Conservation (phyloP, 2,888 invertebrate genomes). For the Hirtodrosophila alboralis region DNA sequence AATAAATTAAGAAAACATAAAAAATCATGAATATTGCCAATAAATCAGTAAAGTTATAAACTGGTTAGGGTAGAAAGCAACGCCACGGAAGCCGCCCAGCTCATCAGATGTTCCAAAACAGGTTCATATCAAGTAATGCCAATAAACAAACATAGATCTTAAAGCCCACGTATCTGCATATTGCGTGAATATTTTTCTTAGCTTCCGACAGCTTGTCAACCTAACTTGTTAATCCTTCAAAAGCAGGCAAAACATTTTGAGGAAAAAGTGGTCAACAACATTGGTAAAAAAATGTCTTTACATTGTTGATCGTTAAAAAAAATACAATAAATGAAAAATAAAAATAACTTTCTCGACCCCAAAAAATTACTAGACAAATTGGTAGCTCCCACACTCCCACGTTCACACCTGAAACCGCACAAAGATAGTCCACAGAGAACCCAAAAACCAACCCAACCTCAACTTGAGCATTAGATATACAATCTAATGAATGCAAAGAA, state of each 20-base stretch:
- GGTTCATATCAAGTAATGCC: slow-evolving; percentile 39
- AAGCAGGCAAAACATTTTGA: slow-evolving; percentile 1
- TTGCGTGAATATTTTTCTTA: slow-evolving; percentile 68
- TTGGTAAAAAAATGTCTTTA: slow-evolving; percentile 15
- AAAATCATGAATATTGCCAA: slow-evolving; percentile 72
- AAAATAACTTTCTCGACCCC: slow-evolving; percentile 35
- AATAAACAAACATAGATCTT: slow-evolving; percentile 45
- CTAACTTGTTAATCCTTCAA: slow-evolving; percentile 34
- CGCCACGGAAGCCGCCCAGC: slow-evolving; percentile 45
- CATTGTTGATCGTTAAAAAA: slow-evolving; percentile 20
- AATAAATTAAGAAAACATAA: slow-evolving; percentile 19
- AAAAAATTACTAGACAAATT: slow-evolving; percentile 36
- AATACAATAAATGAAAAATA: not conserved
- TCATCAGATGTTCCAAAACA: slow-evolving; percentile 37
- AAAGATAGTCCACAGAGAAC: slow-evolving; percentile 29
- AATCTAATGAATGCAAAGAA: slow-evolving; percentile 49
- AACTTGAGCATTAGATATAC: slow-evolving; percentile 12
- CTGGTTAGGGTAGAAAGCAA: slow-evolving; percentile 73
- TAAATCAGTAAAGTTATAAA: slow-evolving; percentile 63
- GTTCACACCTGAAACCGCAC: slow-evolving; percentile 42
- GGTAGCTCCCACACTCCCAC: slow-evolving; percentile 55
- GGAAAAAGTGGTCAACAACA: slow-evolving; percentile 29
- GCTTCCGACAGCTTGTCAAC: slow-evolving; percentile 75
- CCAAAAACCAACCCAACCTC: slow-evolving; percentile 2
- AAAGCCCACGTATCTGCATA: slow-evolving; percentile 32